Conservation (phyloP, 2,797 vertebrate species). For the Myotis vivesi region DNA sequence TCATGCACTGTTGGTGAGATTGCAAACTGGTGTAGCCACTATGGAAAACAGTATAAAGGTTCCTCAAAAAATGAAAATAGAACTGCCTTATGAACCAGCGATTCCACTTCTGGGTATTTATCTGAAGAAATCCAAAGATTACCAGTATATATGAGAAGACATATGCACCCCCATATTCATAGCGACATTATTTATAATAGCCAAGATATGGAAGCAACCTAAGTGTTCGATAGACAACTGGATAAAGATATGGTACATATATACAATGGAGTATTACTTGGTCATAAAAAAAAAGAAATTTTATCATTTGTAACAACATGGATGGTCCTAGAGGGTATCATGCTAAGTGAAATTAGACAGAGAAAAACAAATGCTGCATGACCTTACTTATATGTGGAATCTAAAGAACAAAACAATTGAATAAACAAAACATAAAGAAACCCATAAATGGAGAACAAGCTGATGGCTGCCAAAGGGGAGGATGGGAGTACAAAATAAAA, state of each 20-base stretch:
- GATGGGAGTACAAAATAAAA: neutral
- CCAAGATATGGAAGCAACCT: neutral
- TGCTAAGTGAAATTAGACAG: neutral
- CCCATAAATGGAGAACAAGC: neutral
- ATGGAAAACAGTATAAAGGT: neutral
- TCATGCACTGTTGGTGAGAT: neutral
- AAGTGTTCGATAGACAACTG: neutral
- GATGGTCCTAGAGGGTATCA: neutral
- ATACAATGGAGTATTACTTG: too few relatives aligned
- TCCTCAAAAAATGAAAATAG: neutral
- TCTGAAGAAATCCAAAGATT: neutral
- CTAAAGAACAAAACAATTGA: neutral
- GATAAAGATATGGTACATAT: neutral
- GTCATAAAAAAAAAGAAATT: neutral
- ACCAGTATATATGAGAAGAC: neutral
- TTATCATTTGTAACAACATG: neutral
- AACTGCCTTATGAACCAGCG: neutral
- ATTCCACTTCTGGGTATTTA: neutral
- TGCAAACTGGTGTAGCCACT: neutral
- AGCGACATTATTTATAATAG: neutral
- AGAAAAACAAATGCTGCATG: neutral
- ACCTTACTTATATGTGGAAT: neutral
- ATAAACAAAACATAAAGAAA: neutral
- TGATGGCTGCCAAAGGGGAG: neutral
- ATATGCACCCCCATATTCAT: neutral